Base-by-base conservation (phyloP, 2,888 invertebrate genomes). In the Drosophila peninsularis region DNA sequence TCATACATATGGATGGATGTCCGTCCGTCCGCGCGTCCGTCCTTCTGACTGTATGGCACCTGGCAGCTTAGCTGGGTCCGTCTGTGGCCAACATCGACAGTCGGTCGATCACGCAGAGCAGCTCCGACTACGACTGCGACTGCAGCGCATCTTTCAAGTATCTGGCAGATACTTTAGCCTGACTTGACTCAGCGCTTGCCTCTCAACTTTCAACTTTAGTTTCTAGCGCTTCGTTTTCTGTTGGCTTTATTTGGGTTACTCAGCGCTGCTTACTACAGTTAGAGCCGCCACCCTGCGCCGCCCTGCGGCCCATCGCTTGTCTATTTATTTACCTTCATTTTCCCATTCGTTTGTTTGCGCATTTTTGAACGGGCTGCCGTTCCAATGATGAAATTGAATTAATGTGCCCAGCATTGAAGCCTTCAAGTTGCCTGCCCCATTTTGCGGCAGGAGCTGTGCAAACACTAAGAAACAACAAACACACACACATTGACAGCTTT, bases 181-280 rank as follows among this genome's bases (percentile, higher is more conserved):
- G 69, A 82, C 63, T 77, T 58, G 69, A 82, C 62, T 77, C 66
- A 65, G 62, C 52, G 63, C 74, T 72, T 73, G 62, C 62, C 82
- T 80, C 64, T 83, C 89, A 84, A 83, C 89, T 83, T 84, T 84
- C 83, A 89, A 89, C 83, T 84, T 87, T 83, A 72, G 70, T 69
- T 82, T 67, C 62, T 19, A 68, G 57, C 68, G 60, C 60, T 56
- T 50, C 32, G 60, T 52, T 63, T 37, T 52, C 57, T 68, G 73
- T 61, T 81, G 73, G 78, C 73, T 80, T 53, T 68, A 78, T 76
- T 80, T 82, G 83, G 86, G 80, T 78, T 88, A 80, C 67, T 76
- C 60, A 71, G 71, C 60, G 2, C 50, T 24, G 49, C 49, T 32
- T 32, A 32, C 50, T 72, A 88, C 83, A 83, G 88, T 83, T 83